These are phyloP conservation scores for Drosophila ezoana DNA, from an alignment of 2,888 invertebrate species.

Conservation along the genomic window DNA sequence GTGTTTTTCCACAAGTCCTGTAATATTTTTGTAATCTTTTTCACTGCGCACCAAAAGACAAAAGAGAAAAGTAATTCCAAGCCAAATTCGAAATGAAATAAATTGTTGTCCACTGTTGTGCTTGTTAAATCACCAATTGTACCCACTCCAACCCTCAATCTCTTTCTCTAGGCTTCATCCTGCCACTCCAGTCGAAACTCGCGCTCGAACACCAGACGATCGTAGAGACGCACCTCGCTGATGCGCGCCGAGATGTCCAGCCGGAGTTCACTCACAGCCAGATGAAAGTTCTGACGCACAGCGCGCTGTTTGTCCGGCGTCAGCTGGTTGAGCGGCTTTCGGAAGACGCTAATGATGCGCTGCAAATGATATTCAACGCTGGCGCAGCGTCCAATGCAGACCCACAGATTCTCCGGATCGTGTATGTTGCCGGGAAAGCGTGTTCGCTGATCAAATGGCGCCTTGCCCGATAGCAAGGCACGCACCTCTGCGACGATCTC, in stretches of 20 bases:
- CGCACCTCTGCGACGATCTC: conserved; percentile 76
- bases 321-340: conserved; percentile 75
- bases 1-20: conserved; percentile 10
- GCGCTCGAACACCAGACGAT: conserved; percentile 77
- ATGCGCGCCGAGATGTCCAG: conserved; percentile 81
- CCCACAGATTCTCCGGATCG: conserved; percentile 79
- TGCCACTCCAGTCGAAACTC: conserved; percentile 79
- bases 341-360: conserved; percentile 77
- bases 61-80: conserved; percentile 45
- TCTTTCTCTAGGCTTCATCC: conserved; percentile 59
- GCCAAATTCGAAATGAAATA: conserved; percentile 44
- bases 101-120: conserved; percentile 58
- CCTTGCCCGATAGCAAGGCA: conserved; percentile 63
- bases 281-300: conserved; percentile 80
- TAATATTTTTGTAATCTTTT: conserved; percentile 67
- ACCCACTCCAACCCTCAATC: not conserved
- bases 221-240: conserved; percentile 78
- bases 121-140: conserved; percentile 24
- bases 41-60: conserved; percentile 55
- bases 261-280: conserved; percentile 79
- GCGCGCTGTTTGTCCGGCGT: conserved; percentile 80
- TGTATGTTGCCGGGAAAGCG: conserved; percentile 80
- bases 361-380: conserved; percentile 81
- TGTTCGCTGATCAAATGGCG: conserved; percentile 78
- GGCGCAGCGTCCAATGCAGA: conserved; percentile 81